Base-by-base conservation (phyloP, 2,797 vertebrate species). In the Eulemur mongoz region DNA sequence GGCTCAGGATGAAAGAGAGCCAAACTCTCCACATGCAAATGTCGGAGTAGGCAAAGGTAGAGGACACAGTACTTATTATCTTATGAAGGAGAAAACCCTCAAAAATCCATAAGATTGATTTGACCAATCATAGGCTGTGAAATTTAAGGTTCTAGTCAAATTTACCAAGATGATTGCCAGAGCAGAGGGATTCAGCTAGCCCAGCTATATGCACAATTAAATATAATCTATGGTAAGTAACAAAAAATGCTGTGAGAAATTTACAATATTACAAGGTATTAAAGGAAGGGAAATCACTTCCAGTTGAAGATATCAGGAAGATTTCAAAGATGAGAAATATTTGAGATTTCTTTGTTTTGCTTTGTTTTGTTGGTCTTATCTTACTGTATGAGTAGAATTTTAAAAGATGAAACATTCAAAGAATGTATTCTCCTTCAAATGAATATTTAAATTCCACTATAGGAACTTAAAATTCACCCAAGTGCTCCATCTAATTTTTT, bases 381-480 rank as follows among this genome's bases (percentile, higher is more conserved):
- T 93, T 86, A 83, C 78, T 50, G 27, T 48, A 54, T 35, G 48
- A 81, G 30, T 59, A 72, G 14, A 81, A 45, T 76, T 96, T 72
- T 87, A 67, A 93, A 84, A 73, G n/a, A 91, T n/a, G 54, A 69
- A 91, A 38, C 27, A 91, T 59, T 32, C n/a, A 79, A 57, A 87
- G 30, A 80, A 93, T 75, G 25, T 70, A 86, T 92, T 96, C 13
- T 3, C 9, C 17, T 95, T 70, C 57, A 86, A 79, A 80, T 65
- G 11, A 82, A 94, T 63, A 94, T 40, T n/a, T 25, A 96, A 20
- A 79, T 93, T 86, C 52, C 75, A 94, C 32, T 48, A 7, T 25
- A 80, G 45, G 30, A 80, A 72, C 4, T 50, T 96, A 70, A 91
- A 95, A 89, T 84, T 93, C 50, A 89, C 52, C 35, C 18, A 86